Conservation (phyloP, 2,113 vertebrate species). For the Ptilonorhynchus violaceus region DNA sequence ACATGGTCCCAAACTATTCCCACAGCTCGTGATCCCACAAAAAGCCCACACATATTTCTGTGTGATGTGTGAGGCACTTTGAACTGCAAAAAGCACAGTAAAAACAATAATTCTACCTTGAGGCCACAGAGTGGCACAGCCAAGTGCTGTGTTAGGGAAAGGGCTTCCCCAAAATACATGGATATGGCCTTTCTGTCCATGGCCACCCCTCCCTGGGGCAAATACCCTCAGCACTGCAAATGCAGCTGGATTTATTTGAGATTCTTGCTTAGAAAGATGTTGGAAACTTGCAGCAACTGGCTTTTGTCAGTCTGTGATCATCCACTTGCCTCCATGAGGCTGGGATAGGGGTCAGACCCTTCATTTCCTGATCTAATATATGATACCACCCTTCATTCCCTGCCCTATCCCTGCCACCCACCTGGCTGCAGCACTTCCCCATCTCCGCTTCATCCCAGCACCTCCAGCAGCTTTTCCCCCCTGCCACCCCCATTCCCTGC, state of each 20-base stretch:
- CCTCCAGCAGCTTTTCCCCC: neutral
- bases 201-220: neutral
- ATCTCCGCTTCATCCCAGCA: neutral
- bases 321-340: neutral
- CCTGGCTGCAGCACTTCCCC: neutral
- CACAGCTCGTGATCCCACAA: neutral
- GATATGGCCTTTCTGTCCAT: neutral
- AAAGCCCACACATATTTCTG: neutral
- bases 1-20: neutral
- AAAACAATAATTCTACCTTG: neutral
- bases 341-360: neutral
- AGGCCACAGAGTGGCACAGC: fast-evolving
- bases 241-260: neutral
- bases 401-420: neutral
- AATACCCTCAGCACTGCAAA: neutral
- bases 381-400: neutral
- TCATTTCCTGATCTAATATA: neutral
- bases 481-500: neutral
- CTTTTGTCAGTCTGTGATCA: neutral
- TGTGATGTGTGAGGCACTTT: neutral
- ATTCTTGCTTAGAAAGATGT: neutral
- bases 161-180: neutral
- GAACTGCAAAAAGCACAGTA: neutral
- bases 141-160: neutral
- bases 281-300: neutral